Evolutionary conservation across 2,888 invertebrate genomes (phyloP), one percentile per base, ranked within the genome.

Genomic region (Drosophila mimica): DNA sequence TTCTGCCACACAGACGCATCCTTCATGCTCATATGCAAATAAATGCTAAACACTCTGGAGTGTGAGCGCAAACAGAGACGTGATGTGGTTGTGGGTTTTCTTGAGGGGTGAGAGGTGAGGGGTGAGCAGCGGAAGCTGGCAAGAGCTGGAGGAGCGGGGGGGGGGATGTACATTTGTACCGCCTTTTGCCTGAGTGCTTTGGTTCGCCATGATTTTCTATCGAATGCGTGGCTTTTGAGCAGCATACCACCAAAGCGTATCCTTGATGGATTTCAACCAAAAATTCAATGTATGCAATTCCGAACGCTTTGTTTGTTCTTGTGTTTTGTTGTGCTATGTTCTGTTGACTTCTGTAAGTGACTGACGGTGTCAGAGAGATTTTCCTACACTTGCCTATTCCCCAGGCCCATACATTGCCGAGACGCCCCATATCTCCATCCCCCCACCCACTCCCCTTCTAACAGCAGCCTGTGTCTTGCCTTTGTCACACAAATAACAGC

Each of bases 221-320:
- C 43, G 31, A 58, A 61, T 30, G 62, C 20, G 58, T 46, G 54
- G 59, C 33, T 58, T 60, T 64, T 48, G 38, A 61, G 34, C 30
- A 28, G 28, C 46, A 59, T 40, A 49, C 62, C 68, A 56, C 68
- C 82, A 64, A 54, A 71, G 74, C 84, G 81, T 81, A 82, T 78
- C 76, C 83, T 89, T 88, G 85, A 89, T 89, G 78, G 85, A 88
- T 85, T 79, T 75, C 56, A 63, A 28, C 49, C 65, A 34, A 80
- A 79, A 76, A 74, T 79, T 87, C 72, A 80, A 75, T 77, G 66
- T 64, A 74, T 82, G 80, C 79, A 56, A 72, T 67, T 80, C 67
- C 69, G 62, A 57, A 74, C 52, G 56, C 63, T 62, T 64, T 80
- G 73, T 64, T 79, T 88, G 83, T 38, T 60, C 69, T 74, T 57